Percentiles rank a stretch among this genome's conserved stretches.
These are phyloP conservation scores for Aphaenogaster ashmeadi DNA, from an alignment of 1,140 invertebrate species.

Conservation along the genomic window DNA sequence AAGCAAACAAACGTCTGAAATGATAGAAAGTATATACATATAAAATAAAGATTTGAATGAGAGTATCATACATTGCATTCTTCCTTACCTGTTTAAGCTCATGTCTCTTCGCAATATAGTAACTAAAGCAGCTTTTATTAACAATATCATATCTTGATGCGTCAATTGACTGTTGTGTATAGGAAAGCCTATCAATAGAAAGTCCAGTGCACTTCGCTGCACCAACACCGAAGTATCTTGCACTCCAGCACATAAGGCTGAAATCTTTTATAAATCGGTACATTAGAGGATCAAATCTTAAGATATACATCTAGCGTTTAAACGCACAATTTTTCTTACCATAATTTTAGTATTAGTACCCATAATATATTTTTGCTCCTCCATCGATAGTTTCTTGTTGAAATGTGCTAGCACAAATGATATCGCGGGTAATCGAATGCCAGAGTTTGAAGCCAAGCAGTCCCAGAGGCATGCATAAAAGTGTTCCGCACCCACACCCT, in stretches of 20 bases:
- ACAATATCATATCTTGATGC: slow-evolving; percentile 91
- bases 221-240: slow-evolving; percentile 95
- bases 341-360: slow-evolving; percentile 95
- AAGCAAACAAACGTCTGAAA: slow-evolving; percentile 92
- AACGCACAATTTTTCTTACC: slow-evolving; percentile 86
- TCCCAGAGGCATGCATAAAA: slow-evolving; percentile 98
- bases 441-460: slow-evolving; percentile 93
- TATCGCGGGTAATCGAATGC: slow-evolving; percentile 94
- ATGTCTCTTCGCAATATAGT: slow-evolving; percentile 96
- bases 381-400: slow-evolving; percentile 93
- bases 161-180: slow-evolving; percentile 94
- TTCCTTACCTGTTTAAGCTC: slow-evolving; percentile 93
- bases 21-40: slow-evolving; percentile 33
- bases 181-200: slow-evolving; percentile 95
- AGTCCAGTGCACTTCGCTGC: slow-evolving; percentile 95
- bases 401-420: slow-evolving; percentile 94
- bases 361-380: slow-evolving; percentile 95
- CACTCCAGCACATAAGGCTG: slow-evolving; percentile 91
- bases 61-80: background rate
- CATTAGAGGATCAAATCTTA: slow-evolving; percentile 19
- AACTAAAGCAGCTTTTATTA: slow-evolving; percentile 93
- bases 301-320: slow-evolving; percentile 7
- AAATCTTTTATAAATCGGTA: slow-evolving; percentile 85
- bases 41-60: slow-evolving; percentile 29
- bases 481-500: slow-evolving; percentile 92